phyloP scores from a whole-genome alignment of 2,797 vertebrate genomes.

The Vireo griseus region DNA sequence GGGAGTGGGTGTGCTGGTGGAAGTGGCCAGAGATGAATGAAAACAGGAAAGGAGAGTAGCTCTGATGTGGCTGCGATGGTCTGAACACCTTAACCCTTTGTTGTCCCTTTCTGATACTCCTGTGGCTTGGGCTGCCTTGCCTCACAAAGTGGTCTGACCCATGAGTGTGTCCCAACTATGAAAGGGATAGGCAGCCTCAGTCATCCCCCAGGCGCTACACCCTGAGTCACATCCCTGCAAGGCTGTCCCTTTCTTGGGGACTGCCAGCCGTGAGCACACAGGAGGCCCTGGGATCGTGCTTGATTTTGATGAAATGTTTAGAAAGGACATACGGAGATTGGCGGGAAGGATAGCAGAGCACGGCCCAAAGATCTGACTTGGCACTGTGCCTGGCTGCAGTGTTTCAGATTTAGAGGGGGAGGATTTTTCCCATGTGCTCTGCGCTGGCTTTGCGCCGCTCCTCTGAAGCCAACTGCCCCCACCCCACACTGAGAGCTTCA shows the following conservation, averaged over 20 bases:
- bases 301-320: background rate
- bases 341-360: background rate
- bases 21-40: slow-evolving; percentile 47
- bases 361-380: background rate
- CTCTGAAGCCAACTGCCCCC: background rate
- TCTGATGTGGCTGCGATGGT: background rate
- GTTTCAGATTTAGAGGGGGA: background rate
- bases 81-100: slow-evolving; percentile 43
- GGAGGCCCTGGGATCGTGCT: background rate
- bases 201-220: background rate
- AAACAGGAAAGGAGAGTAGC: slow-evolving; percentile 56
- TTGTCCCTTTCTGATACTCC: background rate
- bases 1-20: slow-evolving; percentile 29
- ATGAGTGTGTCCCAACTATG: background rate
- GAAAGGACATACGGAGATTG: background rate
- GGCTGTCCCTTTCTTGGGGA: background rate
- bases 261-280: accelerated
- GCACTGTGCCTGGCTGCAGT: background rate
- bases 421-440: background rate
- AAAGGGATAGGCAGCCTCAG: background rate
- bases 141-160: background rate
- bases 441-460: background rate
- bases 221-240: background rate
- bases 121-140: background rate
- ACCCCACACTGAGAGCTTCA: background rate